Evolutionary conservation across 2,113 vertebrate genomes (phyloP), one percentile per base, ranked within the genome.

Genomic region (Ceyx melanurus): DNA sequence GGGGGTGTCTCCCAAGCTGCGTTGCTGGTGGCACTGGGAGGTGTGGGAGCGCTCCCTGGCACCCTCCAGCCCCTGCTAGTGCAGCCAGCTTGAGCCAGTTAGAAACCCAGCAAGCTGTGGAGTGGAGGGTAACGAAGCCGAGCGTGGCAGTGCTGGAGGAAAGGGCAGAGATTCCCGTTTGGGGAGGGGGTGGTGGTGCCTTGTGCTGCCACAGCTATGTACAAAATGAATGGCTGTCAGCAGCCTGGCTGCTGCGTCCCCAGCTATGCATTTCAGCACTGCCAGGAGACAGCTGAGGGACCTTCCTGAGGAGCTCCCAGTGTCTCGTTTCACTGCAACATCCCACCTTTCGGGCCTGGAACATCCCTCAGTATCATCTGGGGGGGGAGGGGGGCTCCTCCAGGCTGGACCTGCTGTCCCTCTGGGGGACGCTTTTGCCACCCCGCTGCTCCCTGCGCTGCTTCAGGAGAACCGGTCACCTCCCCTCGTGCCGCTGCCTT

Each of bases 1-100:
- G 33, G 64, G 58, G 65, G 0, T 26, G 1, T 10, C 28, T 73
- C 35, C 58, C 0, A 9, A 0, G 25, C 11, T 0, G 11, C 6
- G 26, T 0, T 28, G 64, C 22, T 5, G 3, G 5, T 43, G 56
- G 73, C 14, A 11, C 62, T 13, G 9, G 0, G 18, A 19, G 0
- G 2, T 4, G 43, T 71, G 74, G 56, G n/a, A n/a, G 25, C 5
- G 57, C n/a, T 54, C 40, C 57, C 66, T 25, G 26, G 43, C 43
- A 10, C 25, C 1, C 21, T 28, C 19, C 9, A 2, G 31, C 42
- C 57, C 42, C 1, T 18, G 76, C 64, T 20, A 0, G 40, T 50
- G 50, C 0, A 3, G 17, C 31, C 35, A 76, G 6, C 72, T 57
- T 26, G 28, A 29, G 25, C 11, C 54, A 65, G 58, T 42, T 17